Conservation (phyloP, 1,140 invertebrate species). For the Dreissena rostriformis region DNA sequence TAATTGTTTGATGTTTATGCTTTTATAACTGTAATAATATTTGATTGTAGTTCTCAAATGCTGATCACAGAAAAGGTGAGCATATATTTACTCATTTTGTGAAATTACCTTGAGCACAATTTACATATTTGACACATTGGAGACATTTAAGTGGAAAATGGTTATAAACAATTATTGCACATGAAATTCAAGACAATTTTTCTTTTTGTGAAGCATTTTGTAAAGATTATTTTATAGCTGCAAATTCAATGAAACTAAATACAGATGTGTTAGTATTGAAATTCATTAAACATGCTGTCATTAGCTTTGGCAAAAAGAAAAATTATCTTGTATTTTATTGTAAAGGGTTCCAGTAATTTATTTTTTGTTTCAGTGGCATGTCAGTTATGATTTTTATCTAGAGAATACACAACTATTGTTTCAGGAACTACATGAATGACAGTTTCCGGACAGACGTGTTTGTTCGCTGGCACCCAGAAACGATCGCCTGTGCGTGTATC, state of each 20-base stretch:
- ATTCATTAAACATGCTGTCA: no score
- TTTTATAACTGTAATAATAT: not conserved
- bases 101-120: not conserved
- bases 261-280: no score
- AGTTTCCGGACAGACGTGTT: constrained; percentile 98
- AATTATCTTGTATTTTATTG: no score
- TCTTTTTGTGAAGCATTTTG: not conserved
- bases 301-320: no score
- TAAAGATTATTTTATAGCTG: no score
- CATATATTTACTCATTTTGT: constrained; percentile 3
- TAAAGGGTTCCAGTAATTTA: no score
- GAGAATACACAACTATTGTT: constrained; percentile 28
- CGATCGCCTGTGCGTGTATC: constrained; percentile 99
- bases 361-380: no score
- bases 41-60: constrained; percentile 4
- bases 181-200: not conserved
- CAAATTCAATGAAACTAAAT: no score
- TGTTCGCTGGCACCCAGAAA: constrained; percentile 96
- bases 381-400: no score
- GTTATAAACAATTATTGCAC: not conserved
- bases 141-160: not conserved
- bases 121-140: not conserved
- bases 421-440: constrained; percentile 99
- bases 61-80: not conserved
- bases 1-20: no score